Base-by-base conservation (phyloP, 2,888 invertebrate species). In the Rhopalosiphum nymphaeae region DNA sequence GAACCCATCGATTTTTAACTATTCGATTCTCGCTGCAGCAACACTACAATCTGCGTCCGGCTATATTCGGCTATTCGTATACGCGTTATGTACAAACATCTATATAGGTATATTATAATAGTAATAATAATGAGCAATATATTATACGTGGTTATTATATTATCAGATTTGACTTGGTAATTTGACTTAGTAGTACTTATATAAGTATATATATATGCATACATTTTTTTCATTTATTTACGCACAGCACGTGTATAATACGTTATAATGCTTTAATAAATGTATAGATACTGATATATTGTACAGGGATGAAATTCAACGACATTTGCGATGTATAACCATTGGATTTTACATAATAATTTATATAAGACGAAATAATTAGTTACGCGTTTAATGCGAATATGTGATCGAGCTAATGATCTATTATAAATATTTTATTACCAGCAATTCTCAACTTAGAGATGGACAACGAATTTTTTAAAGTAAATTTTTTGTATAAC, bases 1-100 rank as follows among this genome's bases (percentile, higher is more conserved):
- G 87, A 87, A 92, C 67, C 92, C 78, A 93, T 93, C 92, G 88
- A 78, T 78, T 93, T 93, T 78, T 92, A 67, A 92, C 87, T 67
- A 88, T 93, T 93, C 78, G n/a, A 89, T 56, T 78, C 42, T 42
- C 53, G 53, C 49, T 49, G 11, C 21, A 36, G 78, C 86, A 53
- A 78, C 36, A 5, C 21, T 21, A 53, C 57, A 87, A 89, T 93
- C 53, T 56, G 49, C 36, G 49, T 49, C 49, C 61, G 49, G 36
- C 49, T 91, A 67, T 67, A 91, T 53, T 78, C 53, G 67, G 26
- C 36, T 42, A 29, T 78, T 78, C 78, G 78, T 78, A 78, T 78
- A 53, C 53, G 53, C 26, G 16, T 36, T 13, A 36, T 16, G 26
- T n/a, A 67, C 36, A 53, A 53, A 91, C 13, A 87, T 87, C 46